Base-by-base conservation (phyloP, 2,113 vertebrate species). In the Nycticryphes semicollaris region DNA sequence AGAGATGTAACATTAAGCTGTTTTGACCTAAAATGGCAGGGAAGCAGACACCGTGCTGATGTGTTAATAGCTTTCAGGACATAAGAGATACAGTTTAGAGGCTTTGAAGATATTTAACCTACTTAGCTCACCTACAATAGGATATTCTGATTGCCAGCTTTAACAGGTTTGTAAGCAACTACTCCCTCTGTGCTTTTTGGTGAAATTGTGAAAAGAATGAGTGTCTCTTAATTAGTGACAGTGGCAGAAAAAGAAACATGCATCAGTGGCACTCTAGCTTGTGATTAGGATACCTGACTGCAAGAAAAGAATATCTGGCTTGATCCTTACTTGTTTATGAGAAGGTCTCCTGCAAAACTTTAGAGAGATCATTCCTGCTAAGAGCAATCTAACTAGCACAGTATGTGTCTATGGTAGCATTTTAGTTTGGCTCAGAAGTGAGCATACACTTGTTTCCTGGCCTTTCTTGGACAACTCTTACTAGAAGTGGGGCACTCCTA, bases 41-140 rank as follows among this genome's bases (percentile, higher is more conserved):
- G 84, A 88, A 77, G 66, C 73, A 89, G 77, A 57, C 33, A 50
- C 25, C 75, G 62, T 39, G 62, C 51, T 1, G 2, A 75, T 48
- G 30, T 39, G 69, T 56, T 87, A 91, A 81, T 31, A 87, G 84
- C 81, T 93, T 84, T 87, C 84, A 94, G 92, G 81, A 94, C 87
- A 74, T 6, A 24, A 91, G 73, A 87, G 81, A 87, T 13, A 73
- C 41, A 75, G 37, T 87, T 94, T 79, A 93, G 66, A 84, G 43
- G 78, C 90, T 94, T 63, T 95, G 56, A 94, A 93, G 81, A 68
- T 59, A n/a, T 81, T 89, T 94, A 96, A 91, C 90, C 90, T 94
- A 93, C 87, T 91, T 96, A 93, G 60, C 77, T 93, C 82, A 96
- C 74, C 90, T 87, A 78, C 0, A 1, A 75, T 89, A 91, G 64